These are phyloP conservation scores for Glossophaga mutica DNA, from an alignment of 2,797 vertebrate species.

Conservation along the genomic window DNA sequence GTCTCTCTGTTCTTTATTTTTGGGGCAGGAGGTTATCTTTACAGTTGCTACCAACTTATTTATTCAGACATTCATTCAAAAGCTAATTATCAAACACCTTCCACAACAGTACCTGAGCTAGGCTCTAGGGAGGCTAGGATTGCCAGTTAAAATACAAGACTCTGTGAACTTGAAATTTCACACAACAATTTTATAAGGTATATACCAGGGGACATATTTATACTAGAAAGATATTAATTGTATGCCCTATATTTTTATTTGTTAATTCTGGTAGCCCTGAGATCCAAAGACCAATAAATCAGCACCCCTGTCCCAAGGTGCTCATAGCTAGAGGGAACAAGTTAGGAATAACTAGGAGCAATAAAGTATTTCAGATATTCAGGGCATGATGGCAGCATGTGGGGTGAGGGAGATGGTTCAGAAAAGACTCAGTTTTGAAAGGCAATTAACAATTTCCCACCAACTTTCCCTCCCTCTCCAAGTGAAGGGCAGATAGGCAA, in stretches of 20 bases:
- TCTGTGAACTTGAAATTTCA: background rate
- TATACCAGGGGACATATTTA: background rate
- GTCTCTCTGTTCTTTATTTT: background rate
- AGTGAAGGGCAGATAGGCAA: accelerated
- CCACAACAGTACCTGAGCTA: background rate
- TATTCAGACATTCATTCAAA: background rate
- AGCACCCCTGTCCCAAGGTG: background rate
- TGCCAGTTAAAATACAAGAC: background rate
- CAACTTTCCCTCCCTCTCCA: accelerated
- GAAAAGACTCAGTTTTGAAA: background rate
- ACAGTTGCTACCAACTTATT: background rate
- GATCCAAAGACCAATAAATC: background rate
- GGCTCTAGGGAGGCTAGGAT: background rate
- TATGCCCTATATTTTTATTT: background rate
- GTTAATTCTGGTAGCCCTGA: background rate
- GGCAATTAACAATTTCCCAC: background rate
- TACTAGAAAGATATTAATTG: background rate
- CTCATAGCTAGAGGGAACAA: background rate
- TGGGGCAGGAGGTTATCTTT: background rate
- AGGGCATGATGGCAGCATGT: background rate
- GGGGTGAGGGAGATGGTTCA: background rate
- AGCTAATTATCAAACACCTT: background rate
- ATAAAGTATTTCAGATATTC: background rate
- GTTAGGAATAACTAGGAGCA: background rate
- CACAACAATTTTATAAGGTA: background rate